phyloP scores from a whole-genome alignment of 2,888 invertebrate genomes.

The Mesochorus sp. region DNA sequence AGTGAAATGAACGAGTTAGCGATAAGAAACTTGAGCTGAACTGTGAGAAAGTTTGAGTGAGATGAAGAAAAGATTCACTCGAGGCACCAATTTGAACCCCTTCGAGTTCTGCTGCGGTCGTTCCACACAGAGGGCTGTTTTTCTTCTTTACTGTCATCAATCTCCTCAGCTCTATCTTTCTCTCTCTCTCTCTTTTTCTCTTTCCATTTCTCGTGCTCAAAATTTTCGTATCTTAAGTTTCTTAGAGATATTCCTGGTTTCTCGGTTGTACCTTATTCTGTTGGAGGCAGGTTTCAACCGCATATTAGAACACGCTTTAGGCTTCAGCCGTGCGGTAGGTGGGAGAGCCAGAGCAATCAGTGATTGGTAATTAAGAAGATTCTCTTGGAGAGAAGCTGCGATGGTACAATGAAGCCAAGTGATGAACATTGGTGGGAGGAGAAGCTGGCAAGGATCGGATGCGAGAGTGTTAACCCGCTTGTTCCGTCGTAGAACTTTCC shows the following conservation, averaged over 20 bases:
- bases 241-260: conserved; percentile 35
- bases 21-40: conserved; percentile 28
- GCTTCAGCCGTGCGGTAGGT: background rate
- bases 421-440: no score
- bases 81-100: conserved; percentile 20
- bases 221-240: conserved; percentile 15
- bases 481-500: conserved; percentile 38
- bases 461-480: conserved; percentile 34
- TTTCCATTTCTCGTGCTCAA: conserved; percentile 3
- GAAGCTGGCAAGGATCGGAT: conserved; percentile 7
- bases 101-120: conserved; percentile 20
- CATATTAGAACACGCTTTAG: conserved; percentile 24
- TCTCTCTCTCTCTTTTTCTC: conserved; percentile 6
- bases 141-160: conserved; percentile 28
- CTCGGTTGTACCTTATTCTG: conserved; percentile 4
- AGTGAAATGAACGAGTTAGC: background rate
- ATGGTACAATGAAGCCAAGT: background rate
- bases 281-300: conserved; percentile 22
- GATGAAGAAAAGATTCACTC: conserved; percentile 40
- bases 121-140: conserved; percentile 1
- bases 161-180: conserved; percentile 19
- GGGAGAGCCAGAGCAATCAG: conserved; percentile 46
- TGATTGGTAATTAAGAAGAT: conserved; percentile 57
- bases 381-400: conserved; percentile 19
- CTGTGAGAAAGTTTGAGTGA: conserved; percentile 13